Evolutionary conservation across 2,888 invertebrate species (phyloP), one percentile per base, ranked within the genome.

Genomic region (Julus scanicus): DNA sequence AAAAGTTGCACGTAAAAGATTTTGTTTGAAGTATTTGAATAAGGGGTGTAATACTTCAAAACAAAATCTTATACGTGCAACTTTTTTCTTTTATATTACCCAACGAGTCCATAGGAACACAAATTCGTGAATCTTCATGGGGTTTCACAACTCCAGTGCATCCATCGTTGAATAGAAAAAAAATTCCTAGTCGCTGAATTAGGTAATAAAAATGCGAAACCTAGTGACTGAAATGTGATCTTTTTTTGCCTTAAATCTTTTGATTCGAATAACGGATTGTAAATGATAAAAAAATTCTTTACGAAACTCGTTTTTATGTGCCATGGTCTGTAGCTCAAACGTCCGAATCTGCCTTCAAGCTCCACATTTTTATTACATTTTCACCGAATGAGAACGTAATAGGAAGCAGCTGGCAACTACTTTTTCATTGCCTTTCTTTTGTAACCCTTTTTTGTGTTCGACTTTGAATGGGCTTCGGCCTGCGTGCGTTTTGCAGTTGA

Each of bases 331-430:
- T 37, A 84, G 84, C 20, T 37, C 40, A 40, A 84, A 37, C 3
- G 84, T 84, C 84, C 84, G 17, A 84, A 39, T 84, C 84, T 84
- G 29, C 40, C 39, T 84, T n/a, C 39, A 5, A 84, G 84, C 37
- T 15, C 15, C 39, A 40, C 15, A 84, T 84, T 84, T 84, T 84
- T 84, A 84, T 84, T 84, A 29, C 40, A n/a, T 84, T 84, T 84
- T 84, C 84, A 17, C 84, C 17, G 84, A 84, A 84, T 84, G 84
- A n/a, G 84, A 84, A 84, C 40, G 84, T 40, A 84, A 84, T 84
- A 40, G 37, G 39, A 84, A 84, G 84, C 84, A 84, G 84, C 84
- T 84, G 84, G 84, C 40, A 40, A 84, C 84, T 84, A 37, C 40
- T 39, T 39, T 84, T 84, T 84, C 40, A 39, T 84, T 84, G 44